These are phyloP conservation scores for Dromius quadrimaculatus DNA, from an alignment of 2,888 invertebrate genomes.

Conservation along the genomic window DNA sequence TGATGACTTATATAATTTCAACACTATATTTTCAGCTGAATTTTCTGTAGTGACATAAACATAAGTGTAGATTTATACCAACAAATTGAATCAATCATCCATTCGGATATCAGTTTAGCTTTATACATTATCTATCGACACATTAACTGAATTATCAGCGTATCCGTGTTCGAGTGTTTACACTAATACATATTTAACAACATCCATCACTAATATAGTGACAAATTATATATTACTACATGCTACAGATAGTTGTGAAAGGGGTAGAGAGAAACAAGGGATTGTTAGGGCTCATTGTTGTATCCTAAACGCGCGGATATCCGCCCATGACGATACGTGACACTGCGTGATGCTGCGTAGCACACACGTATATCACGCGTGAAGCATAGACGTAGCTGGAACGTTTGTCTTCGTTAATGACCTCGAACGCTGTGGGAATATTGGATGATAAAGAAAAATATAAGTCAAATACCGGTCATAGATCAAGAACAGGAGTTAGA, in stretches of 20 bases:
- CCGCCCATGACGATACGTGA: slow-evolving; percentile 11
- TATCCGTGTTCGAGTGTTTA: neutral
- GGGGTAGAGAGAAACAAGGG: neutral
- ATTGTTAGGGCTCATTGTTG: slow-evolving; percentile 9
- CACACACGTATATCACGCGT: slow-evolving; percentile 9
- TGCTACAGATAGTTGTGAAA: no score
- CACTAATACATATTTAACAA: neutral
- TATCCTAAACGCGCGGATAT: neutral
- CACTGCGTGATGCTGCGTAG: neutral
- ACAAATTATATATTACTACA: neutral
- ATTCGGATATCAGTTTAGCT: no score
- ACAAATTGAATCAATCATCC: no score
- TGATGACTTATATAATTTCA: no score
- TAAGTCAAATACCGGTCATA: no score
- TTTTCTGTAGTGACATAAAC: no score
- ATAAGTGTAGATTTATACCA: no score
- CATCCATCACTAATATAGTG: slow-evolving; percentile 1
- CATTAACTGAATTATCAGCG: neutral
- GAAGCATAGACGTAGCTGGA: no score
- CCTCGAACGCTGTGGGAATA: neutral
- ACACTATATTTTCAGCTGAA: no score
- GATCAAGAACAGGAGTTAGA: no score
- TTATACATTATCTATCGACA: no score
- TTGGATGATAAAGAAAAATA: neutral
- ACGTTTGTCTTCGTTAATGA: slow-evolving; percentile 8